Evolutionary conservation across 2,888 invertebrate genomes (phyloP), one percentile per base, ranked within the genome.

Genomic region (Phasia obesa): DNA sequence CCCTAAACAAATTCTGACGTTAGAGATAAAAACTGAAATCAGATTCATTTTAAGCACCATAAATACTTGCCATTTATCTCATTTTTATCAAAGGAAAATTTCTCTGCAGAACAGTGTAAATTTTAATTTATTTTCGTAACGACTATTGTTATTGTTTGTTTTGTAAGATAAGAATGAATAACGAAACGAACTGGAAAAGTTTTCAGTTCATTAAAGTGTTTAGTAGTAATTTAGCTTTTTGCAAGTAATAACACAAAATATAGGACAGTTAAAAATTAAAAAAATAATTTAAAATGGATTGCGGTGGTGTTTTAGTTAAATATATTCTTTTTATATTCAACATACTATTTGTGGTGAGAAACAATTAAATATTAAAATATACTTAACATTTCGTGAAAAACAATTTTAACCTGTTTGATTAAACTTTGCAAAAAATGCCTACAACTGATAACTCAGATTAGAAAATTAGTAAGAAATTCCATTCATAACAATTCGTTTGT

Each of bases 321-420:
- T 96, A 96, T 92, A 93, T 96, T 87, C 93, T 96, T 84, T 96
- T 96, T 91, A 93, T 95, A 91, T 95, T 96, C 92, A 96, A 96
- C 90, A 92, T 96, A 88, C 88, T 95, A 78, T 95, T 95, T 90
- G 95, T 95, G 93, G 96, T 96, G 92, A 95, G 95, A 75, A 70
- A 57, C 25, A 23, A 51, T 27, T 11, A 42, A n/a, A 35, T 7
- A 55, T 27, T 42, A 44, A 23, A 57, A 44, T 7, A 38, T 4
- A n/a, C 4, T 42, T n/a, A n/a, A 13, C 38, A 42, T 2, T 42
- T 42, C 11, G 38, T n/a, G 38, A 3, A 13, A 4, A 42, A n/a
- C 0, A n/a, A 42, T 15, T 13, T 13, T 11, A 35, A 35, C 2
- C n/a, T n/a, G n/a, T n/a, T 11, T 31, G 42, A 38, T 7, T 23